Base-by-base conservation (phyloP, 2,113 vertebrate genomes). In the Lasiurus borealis region DNA sequence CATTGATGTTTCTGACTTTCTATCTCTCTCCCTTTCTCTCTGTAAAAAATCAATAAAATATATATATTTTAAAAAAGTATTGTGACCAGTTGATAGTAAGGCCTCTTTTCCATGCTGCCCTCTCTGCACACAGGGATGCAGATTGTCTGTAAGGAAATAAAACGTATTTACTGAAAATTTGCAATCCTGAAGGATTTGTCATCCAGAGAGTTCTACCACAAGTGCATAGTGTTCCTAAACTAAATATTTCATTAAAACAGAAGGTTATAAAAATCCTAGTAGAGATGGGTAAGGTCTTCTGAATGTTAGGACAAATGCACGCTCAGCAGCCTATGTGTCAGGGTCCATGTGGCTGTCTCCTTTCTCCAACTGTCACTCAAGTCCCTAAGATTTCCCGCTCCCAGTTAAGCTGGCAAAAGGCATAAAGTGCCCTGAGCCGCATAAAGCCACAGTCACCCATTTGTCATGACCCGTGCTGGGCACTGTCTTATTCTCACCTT, bases 371-470 rank as follows among this genome's bases (percentile, higher is more conserved):
- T 21, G 6, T n/a, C 14, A 36, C 8, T 72, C 2, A 50, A 25
- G 4, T 50, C 25, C 50, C 27, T 48, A 82, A 59, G 27, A 36
- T 76, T 36, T 72, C 91, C 40, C 3, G 31, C 13, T 72, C 25
- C 54, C 50, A 62, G n/a, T 23, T 62, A 16, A 78, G 8, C 40
- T 18, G 75, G 25, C 50, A 76, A 48, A 78, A 40, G 2, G 18
- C 62, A 0, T 2, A 71, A 52, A 15, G 27, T 0, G 0, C 0
- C 0, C 80, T 2, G 27, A 93, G 27, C 10, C 86, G 8, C 0
- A 1, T 76, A 57, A 95, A 84, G 40, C 10, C 72, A 62, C 15
- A 96, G 72, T 91, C 82, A 78, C 2, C 8, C 44, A 77, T 50
- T 77, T 52, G 75, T 77, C 46, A 80, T 83, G n/a, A 29, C 66